A percentile compares a stretch with the other conserved stretches of the same genome.
These are phyloP conservation scores for Mus spretus DNA, from an alignment of 2,797 vertebrate species.

Conservation along the genomic window DNA sequence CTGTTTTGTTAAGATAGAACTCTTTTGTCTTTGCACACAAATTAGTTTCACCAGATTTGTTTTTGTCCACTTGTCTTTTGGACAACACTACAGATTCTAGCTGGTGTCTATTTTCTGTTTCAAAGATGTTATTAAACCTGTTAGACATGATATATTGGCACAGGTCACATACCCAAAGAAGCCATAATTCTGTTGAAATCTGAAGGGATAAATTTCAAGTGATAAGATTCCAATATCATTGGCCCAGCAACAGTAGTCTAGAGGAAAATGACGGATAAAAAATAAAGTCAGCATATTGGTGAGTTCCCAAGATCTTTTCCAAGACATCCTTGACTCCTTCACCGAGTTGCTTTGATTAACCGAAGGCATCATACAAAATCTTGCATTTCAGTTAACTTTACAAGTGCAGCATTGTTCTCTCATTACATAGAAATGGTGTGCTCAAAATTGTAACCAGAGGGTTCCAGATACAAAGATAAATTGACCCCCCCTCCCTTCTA, in stretches of 20 bases:
- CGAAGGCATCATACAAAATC: constrained; percentile 14
- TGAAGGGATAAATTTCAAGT: background rate
- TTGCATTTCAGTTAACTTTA: background rate
- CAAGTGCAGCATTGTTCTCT: background rate
- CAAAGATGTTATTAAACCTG: constrained; percentile 43
- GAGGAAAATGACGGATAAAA: background rate
- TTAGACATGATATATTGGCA: background rate
- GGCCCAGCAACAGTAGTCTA: background rate
- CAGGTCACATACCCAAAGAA: background rate
- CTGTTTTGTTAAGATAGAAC: constrained; percentile 5
- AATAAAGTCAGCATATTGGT: background rate
- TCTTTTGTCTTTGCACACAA: constrained; percentile 35
- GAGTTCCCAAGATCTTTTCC: background rate
- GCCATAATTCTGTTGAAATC: constrained; percentile 13
- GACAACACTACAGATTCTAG: constrained; percentile 41
- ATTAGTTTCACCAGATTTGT: constrained; percentile 42
- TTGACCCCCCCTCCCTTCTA: no score
- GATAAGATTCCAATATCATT: background rate
- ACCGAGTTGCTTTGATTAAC: background rate
- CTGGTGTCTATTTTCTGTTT: constrained; percentile 37
- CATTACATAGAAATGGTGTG: background rate
- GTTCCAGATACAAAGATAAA: background rate
- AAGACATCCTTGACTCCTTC: constrained; percentile 14
- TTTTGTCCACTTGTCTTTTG: constrained; percentile 38
- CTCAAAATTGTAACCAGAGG: background rate